Evolutionary conservation across 2,113 vertebrate species (phyloP), one percentile per base, ranked within the genome.

Genomic region (Pao palembangensis): DNA sequence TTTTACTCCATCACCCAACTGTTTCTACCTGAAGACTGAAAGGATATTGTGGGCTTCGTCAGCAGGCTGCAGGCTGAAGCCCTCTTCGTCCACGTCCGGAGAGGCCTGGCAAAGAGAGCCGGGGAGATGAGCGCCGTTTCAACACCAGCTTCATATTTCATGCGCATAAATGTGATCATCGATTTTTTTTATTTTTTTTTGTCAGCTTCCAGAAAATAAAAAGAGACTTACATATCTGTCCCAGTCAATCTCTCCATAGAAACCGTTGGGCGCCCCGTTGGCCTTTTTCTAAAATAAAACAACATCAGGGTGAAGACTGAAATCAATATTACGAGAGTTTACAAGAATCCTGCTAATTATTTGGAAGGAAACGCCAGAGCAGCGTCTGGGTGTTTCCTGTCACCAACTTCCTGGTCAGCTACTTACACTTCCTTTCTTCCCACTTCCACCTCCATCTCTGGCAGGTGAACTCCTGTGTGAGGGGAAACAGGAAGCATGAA

Each of bases 211-310:
- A 43, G 43, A 46, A 47, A 20, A 7, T 38, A 23, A 58, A 51
- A 18, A 49, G 17, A 58, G 79, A 94, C 97, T 97, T 80, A 99
- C 97, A 0, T 99, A 99, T 94, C 96, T 92, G 86, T 98, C 95
- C 97, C 97, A 99, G 89, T 98, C 97, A 34, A 99, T 98, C 88
- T 99, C 96, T 0, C 95, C 94, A 11, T 95, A 98, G 88, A 98
- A 99, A 76, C 97, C 97, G 76, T 99, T 99, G 0, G 95, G 94
- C 44, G 96, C 96, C 11, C 97, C 97, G 0, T 98, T 99, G 4
- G 92, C 87, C 86, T 96, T 99, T 91, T 95, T 99, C 96, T 98
- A 83, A 52, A 53, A 61, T 12, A 21, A 50, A 4, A 67, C 43
- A 14, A 69, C 18, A 20, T 43, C 6, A 13, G 54, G 18, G 57